phyloP scores from a whole-genome alignment of 2,888 invertebrate species.

The Andrena minutula region DNA sequence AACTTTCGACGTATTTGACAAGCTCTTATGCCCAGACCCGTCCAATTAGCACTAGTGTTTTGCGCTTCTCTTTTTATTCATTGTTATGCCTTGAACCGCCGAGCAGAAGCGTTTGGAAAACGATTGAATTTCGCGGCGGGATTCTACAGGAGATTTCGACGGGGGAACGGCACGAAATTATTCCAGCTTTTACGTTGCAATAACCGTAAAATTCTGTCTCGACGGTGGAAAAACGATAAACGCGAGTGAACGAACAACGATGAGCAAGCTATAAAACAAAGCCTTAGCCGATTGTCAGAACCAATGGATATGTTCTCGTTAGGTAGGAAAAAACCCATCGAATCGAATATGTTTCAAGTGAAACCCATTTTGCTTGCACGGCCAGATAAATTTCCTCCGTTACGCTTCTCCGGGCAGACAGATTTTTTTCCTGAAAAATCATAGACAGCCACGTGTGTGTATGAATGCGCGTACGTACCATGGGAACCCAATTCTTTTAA shows the following conservation, averaged over 20 bases:
- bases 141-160: neutral
- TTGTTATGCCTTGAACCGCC: too few relatives aligned
- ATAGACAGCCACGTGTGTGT: conserved; percentile 9
- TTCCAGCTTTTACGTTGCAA: neutral
- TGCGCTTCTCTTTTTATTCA: too few relatives aligned
- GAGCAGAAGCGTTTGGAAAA: too few relatives aligned
- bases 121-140: too few relatives aligned
- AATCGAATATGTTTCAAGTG: conserved; percentile 41
- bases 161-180: neutral
- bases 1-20: neutral
- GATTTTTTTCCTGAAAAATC: conserved; percentile 37
- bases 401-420: conserved; percentile 9
- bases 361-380: conserved; percentile 34
- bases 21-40: neutral
- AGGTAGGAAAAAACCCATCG: conserved; percentile 26
- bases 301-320: conserved; percentile 22
- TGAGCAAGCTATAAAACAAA: conserved; percentile 38
- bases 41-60: neutral
- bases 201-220: conserved; percentile 13
- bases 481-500: conserved; percentile 6
- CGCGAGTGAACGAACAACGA: conserved; percentile 18
- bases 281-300: conserved; percentile 37
- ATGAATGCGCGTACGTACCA: too few relatives aligned
- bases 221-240: conserved; percentile 32
- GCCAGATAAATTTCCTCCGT: conserved; percentile 25